phyloP scores from a whole-genome alignment of 2,113 vertebrate genomes.

The Aspidoscelis tigris region DNA sequence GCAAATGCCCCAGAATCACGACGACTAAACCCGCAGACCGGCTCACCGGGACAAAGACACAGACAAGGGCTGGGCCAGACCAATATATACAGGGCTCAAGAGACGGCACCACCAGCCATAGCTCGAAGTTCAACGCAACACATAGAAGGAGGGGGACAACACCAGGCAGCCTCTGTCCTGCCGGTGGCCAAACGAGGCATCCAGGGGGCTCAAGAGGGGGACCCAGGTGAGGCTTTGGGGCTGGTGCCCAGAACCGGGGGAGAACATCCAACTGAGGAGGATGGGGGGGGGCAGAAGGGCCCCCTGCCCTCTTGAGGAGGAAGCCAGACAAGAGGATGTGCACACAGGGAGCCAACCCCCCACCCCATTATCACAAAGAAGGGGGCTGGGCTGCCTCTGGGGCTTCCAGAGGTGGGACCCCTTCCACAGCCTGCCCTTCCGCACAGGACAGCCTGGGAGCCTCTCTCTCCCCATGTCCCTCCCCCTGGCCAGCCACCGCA shows the following conservation, averaged over 20 bases:
- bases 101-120: constrained; percentile 40
- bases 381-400: too few relatives aligned
- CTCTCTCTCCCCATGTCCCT: background rate
- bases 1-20: constrained; percentile 61
- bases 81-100: constrained; percentile 74
- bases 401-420: background rate
- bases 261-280: background rate
- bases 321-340: background rate
- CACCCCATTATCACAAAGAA: background rate
- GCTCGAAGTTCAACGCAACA: constrained; percentile 33
- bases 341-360: background rate
- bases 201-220: background rate
- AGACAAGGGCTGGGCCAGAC: constrained; percentile 61
- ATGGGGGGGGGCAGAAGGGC: background rate
- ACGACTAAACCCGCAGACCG: constrained; percentile 61
- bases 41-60: constrained; percentile 72
- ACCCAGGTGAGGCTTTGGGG: background rate
- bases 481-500: background rate
- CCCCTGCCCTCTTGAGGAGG: background rate
- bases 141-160: background rate
- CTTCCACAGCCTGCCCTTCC: background rate
- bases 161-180: background rate
- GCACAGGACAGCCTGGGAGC: background rate
- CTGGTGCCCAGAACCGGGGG: background rate
- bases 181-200: too few relatives aligned